A percentile compares a stretch with the other conserved stretches of the same genome.
phyloP scores from a whole-genome alignment of 1,140 invertebrate species.

The Cyphomyrmex costatus region DNA sequence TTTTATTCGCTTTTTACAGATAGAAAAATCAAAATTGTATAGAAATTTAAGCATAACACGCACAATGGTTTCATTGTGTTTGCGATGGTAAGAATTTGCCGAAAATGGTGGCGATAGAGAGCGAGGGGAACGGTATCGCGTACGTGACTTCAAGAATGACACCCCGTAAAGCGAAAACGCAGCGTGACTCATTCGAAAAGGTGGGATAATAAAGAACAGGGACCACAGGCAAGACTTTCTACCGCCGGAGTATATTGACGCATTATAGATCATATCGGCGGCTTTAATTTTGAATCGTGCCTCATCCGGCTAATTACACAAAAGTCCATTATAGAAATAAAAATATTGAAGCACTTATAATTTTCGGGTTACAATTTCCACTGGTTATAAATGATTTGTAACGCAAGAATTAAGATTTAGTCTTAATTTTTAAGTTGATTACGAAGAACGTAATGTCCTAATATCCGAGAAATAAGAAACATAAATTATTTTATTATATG shows the following conservation, averaged over 20 bases:
- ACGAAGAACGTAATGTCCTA: background rate
- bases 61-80: conserved; percentile 26
- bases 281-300: background rate
- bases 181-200: conserved; percentile 53
- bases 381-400: background rate
- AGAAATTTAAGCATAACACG: background rate
- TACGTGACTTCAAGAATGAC: conserved; percentile 64
- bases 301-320: background rate
- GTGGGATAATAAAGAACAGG: conserved; percentile 46
- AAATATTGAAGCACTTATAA: background rate
- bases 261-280: background rate
- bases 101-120: conserved; percentile 45
- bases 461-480: background rate
- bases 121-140: conserved; percentile 35
- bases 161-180: conserved; percentile 48
- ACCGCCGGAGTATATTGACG: background rate
- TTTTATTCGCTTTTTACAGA: background rate
- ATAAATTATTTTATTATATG: background rate
- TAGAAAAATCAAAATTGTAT: background rate
- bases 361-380: background rate
- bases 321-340: background rate
- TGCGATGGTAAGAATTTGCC: conserved; percentile 30
- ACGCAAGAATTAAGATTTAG: background rate
- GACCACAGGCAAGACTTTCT: conserved; percentile 41
- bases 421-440: background rate